Conservation (phyloP, 2,113 vertebrate genomes). For the Leiothrix lutea region DNA sequence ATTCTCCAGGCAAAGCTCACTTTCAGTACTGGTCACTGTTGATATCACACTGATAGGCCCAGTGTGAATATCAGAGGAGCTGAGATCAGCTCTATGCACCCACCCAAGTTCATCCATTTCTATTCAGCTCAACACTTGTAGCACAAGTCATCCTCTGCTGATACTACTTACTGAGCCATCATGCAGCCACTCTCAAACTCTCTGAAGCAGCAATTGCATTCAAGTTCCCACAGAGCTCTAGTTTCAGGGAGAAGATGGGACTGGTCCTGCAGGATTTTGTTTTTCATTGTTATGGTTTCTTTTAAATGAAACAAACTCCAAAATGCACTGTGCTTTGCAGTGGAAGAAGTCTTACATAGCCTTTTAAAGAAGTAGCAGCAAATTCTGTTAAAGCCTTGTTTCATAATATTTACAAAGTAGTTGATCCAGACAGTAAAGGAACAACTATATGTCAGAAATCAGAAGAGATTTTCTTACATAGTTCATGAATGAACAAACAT, state of each 20-base stretch:
- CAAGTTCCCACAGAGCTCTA: neutral
- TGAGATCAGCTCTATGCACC: neutral
- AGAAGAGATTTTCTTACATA: neutral
- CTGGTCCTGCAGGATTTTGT: neutral
- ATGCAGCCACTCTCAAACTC: neutral
- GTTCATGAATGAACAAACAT: neutral
- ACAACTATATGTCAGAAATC: neutral
- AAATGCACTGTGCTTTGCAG: neutral
- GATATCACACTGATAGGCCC: neutral
- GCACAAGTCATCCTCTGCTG: neutral
- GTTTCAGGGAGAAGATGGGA: neutral
- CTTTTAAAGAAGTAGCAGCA: neutral
- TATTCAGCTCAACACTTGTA: neutral
- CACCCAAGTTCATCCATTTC: neutral
- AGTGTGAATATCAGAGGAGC: neutral
- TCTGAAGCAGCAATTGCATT: neutral
- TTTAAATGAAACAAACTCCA: neutral
- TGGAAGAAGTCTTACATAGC: neutral
- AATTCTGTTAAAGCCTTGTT: neutral
- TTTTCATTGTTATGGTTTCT: neutral
- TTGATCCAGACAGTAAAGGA: neutral
- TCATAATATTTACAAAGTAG: neutral
- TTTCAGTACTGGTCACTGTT: neutral
- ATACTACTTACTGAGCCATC: neutral
- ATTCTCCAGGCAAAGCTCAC: neutral